Evolutionary conservation across 1,140 invertebrate genomes (phyloP).

Genomic region (Apocrypta bakeri): DNA sequence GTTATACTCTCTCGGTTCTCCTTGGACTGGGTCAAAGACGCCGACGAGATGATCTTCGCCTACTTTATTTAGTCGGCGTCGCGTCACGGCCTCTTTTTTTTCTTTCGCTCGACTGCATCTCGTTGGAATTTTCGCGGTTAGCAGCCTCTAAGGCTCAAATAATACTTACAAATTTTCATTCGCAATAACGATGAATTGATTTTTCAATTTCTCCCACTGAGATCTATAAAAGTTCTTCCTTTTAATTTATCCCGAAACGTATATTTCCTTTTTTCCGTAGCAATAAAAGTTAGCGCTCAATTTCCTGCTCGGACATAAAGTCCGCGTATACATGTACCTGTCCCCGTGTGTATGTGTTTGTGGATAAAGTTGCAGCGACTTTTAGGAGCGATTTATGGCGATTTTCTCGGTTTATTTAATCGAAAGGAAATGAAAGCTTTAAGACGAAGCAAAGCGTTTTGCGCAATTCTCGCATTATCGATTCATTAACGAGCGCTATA

Average conservation of each 20-base stretch:
- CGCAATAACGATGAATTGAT: background rate
- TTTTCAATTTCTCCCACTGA: background rate
- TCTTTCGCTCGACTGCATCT: background rate
- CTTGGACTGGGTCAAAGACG: constrained; percentile 36
- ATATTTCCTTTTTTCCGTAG: background rate
- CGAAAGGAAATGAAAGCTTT: too few species aligned
- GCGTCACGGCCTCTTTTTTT: background rate
- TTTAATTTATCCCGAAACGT: background rate
- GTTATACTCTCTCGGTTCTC: background rate
- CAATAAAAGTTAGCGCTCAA: too few species aligned
- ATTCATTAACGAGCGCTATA: too few species aligned
- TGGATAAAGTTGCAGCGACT: too few species aligned
- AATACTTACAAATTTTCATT: background rate
- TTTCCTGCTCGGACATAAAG: too few species aligned
- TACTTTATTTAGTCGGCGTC: constrained; percentile 24
- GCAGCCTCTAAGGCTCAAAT: constrained; percentile 1
- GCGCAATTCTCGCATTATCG: too few species aligned
- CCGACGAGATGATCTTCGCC: constrained; percentile 16
- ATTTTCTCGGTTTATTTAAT: too few species aligned
- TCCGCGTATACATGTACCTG: too few species aligned
- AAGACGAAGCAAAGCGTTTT: too few species aligned
- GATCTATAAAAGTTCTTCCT: background rate
- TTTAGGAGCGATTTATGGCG: too few species aligned
- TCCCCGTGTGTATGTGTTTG: too few species aligned
- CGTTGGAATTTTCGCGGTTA: constrained; percentile 23